Evolutionary conservation across 2,113 vertebrate genomes (phyloP).

Genomic region (Albula goreensis): DNA sequence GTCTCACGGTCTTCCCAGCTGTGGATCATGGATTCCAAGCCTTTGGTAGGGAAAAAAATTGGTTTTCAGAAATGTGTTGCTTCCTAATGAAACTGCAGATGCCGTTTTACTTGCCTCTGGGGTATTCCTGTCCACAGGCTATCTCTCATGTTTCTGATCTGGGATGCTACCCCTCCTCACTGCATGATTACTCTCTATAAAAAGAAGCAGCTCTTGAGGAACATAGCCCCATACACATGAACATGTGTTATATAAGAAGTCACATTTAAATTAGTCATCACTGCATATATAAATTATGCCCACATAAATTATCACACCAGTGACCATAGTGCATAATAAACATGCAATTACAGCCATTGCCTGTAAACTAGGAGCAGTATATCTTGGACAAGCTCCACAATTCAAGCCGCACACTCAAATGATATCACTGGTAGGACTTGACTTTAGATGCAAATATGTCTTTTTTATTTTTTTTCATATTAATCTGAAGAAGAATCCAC

Average conservation of each 20-base stretch:
- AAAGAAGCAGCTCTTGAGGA: constrained; percentile 1
- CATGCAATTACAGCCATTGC: neutral
- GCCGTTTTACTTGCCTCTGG: constrained; percentile 5
- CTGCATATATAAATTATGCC: neutral
- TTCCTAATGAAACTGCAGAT: neutral
- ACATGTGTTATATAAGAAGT: neutral
- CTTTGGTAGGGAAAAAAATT: neutral
- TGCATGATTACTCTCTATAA: constrained; percentile 11
- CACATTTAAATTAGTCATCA: neutral
- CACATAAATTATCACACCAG: neutral
- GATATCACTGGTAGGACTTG: no score
- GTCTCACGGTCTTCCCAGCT: neutral
- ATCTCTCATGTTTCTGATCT: constrained; percentile 1
- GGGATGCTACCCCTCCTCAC: neutral
- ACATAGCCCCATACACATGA: neutral
- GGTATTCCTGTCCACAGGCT: constrained; percentile 6
- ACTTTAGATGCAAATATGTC: no score
- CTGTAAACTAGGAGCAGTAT: neutral
- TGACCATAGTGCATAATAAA: neutral
- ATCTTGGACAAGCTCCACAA: no score
- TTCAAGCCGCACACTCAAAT: no score
- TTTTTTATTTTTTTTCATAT: no score
- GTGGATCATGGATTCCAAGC: neutral
- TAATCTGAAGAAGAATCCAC: no score
- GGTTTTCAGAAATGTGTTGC: neutral